These are phyloP conservation scores for Palythoa heliodiscus DNA, from an alignment of 92 coral and sea anemone genomes.

Conservation along the genomic window DNA sequence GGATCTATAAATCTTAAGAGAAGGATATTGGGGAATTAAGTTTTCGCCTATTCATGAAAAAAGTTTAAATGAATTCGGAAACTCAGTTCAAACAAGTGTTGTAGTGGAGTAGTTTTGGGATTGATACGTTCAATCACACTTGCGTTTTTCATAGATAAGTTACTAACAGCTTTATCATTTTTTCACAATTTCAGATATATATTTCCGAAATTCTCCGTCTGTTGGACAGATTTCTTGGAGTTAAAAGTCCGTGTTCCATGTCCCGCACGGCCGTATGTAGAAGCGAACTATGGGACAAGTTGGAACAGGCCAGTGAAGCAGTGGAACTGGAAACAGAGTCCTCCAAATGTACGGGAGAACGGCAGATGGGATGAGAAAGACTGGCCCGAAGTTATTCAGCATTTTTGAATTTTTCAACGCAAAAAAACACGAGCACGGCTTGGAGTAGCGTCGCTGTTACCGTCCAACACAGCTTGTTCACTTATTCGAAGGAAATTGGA, in stretches of 20 bases:
- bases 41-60: too few relatives aligned
- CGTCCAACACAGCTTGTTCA: too few relatives aligned
- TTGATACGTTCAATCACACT: not conserved
- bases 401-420: constrained; percentile 48
- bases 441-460: too few relatives aligned
- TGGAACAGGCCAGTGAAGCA: constrained; percentile 92
- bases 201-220: constrained; percentile 91
- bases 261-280: constrained; percentile 82
- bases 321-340: constrained; percentile 99
- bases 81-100: too few relatives aligned
- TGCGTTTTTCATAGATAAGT: not conserved
- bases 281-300: constrained; percentile 86
- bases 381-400: constrained; percentile 92
- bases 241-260: constrained; percentile 92
- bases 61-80: too few relatives aligned
- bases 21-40: too few relatives aligned
- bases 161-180: not conserved
- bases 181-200: constrained; percentile 65
- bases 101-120: too few relatives aligned
- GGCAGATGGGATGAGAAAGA: constrained; percentile 95
- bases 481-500: too few relatives aligned
- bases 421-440: too few relatives aligned
- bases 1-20: too few relatives aligned
- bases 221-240: constrained; percentile 94
- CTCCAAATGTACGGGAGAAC: constrained; percentile 93